Evolutionary conservation across 2,113 vertebrate species (phyloP).

Genomic region (Sterrhoptilus dennistouni): DNA sequence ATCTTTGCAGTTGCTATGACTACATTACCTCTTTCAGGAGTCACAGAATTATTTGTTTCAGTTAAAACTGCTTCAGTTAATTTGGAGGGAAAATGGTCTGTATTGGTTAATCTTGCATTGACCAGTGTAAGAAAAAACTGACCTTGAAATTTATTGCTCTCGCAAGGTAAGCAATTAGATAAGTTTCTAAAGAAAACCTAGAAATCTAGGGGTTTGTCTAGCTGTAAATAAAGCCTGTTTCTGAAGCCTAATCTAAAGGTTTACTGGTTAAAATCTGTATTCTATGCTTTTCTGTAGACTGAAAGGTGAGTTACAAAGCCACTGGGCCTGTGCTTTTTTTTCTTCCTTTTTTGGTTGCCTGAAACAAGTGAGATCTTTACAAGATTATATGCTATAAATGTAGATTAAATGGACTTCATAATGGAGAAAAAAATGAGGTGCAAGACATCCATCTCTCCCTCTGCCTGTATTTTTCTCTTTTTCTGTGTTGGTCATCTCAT

Average conservation of each 20-base stretch:
- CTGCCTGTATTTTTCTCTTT: not conserved
- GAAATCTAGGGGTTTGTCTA: not conserved
- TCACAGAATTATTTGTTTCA: not conserved
- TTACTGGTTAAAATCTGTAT: not conserved
- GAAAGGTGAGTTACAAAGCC: not conserved
- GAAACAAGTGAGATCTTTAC: not conserved
- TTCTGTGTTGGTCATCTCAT: not conserved
- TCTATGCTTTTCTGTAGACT: not conserved
- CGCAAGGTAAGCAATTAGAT: not conserved
- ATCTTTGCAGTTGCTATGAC: not conserved
- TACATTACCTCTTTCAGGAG: not conserved
- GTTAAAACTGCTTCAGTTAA: not conserved
- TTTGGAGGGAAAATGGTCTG: not conserved
- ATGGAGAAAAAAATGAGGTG: not conserved
- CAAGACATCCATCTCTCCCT: not conserved
- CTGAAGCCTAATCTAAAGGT: not conserved
- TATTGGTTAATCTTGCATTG: not conserved
- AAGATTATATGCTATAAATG: not conserved
- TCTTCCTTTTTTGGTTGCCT: constrained; percentile 35
- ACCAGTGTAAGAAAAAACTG: not conserved
- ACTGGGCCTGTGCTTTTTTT: not conserved
- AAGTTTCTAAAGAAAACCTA: not conserved
- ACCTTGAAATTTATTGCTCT: not conserved
- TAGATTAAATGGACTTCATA: not conserved
- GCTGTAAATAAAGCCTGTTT: not conserved